phyloP scores from a whole-genome alignment of 92 coral and sea anemone genomes.

The Actinostola sp. region DNA sequence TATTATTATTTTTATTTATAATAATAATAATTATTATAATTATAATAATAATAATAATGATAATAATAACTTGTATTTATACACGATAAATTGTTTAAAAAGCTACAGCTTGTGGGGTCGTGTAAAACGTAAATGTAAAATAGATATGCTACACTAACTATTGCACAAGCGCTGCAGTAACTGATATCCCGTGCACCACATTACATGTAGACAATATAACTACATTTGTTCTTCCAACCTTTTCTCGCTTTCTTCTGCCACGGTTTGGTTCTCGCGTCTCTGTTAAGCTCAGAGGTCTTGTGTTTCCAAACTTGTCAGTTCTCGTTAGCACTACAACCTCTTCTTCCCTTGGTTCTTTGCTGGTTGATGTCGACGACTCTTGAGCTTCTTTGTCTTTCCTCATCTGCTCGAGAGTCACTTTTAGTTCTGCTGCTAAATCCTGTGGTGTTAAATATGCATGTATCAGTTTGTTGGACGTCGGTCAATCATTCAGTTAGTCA shows the following conservation, averaged over 20 bases:
- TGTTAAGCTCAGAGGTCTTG: constrained; percentile 76
- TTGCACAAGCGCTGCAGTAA: too few relatives aligned
- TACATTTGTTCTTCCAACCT: constrained; percentile 43
- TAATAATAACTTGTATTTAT: too few relatives aligned
- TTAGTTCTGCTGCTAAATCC: constrained; percentile 85
- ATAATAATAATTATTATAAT: too few relatives aligned
- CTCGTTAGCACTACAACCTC: constrained; percentile 83
- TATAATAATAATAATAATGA: too few relatives aligned
- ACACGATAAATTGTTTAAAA: too few relatives aligned
- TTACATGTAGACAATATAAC: too few relatives aligned
- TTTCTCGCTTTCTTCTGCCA: constrained; percentile 76
- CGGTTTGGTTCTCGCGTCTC: constrained; percentile 60
- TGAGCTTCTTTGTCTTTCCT: constrained; percentile 80
- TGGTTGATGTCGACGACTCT: constrained; percentile 43
- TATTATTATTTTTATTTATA: too few relatives aligned
- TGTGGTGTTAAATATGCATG: constrained; percentile 10
- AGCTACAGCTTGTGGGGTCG: too few relatives aligned
- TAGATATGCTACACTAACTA: too few relatives aligned
- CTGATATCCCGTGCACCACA: too few relatives aligned
- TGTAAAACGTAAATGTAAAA: too few relatives aligned
- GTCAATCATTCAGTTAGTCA: too few relatives aligned
- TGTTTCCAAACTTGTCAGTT: constrained; percentile 88
- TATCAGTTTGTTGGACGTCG: neutral
- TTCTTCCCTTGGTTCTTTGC: constrained; percentile 44
- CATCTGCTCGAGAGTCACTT: constrained; percentile 77